phyloP scores from a whole-genome alignment of 2,113 vertebrate species.

The Patagioenas fasciata region DNA sequence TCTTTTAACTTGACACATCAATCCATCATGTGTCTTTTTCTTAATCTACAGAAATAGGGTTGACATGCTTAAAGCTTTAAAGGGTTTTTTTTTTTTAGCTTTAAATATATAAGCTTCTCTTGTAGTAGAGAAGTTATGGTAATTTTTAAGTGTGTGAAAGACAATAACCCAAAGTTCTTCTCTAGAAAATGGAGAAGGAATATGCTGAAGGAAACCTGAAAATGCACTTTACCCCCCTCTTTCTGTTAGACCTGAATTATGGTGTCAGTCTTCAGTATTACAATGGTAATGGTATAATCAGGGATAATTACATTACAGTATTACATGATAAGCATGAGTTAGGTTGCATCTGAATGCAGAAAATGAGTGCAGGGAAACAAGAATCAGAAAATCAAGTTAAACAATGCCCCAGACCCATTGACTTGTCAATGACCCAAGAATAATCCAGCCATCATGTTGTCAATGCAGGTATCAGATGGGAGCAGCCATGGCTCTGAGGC shows the following conservation, averaged over 20 bases:
- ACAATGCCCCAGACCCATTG: not conserved
- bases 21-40: not conserved
- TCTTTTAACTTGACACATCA: not conserved
- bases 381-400: not conserved
- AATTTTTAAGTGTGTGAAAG: not conserved
- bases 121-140: not conserved
- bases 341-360: not conserved
- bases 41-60: not conserved
- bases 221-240: not conserved
- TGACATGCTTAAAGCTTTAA: not conserved
- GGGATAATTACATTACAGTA: not conserved
- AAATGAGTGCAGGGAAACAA: not conserved
- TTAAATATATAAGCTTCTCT: not conserved
- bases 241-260: not conserved
- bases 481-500: not conserved
- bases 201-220: not conserved
- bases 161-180: not conserved
- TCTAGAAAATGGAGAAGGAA: not conserved
- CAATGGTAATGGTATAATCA: not conserved
- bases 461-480: not conserved
- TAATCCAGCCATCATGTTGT: not conserved
- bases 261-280: not conserved
- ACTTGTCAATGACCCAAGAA: no score
- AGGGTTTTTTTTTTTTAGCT: no score
- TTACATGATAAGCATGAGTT: not conserved